Base-by-base conservation (phyloP, 2,113 vertebrate genomes). In the Cynopterus brachyotis region DNA sequence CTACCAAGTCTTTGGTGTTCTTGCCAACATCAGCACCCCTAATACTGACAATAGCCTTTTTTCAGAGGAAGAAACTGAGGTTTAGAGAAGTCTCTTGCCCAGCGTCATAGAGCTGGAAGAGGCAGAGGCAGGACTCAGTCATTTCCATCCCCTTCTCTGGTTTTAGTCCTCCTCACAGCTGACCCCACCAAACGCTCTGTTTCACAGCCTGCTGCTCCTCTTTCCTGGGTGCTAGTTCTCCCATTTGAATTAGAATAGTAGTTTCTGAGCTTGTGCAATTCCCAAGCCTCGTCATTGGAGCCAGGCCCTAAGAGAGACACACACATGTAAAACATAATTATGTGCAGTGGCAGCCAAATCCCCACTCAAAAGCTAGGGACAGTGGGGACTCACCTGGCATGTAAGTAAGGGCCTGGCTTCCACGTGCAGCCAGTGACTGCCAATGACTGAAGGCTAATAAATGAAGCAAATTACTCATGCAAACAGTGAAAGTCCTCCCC, bases 231-330 rank as follows among this genome's bases (percentile, higher is more conserved):
- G 2, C 67, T 66, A 9, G 6, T 75, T 64, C 64, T 75, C n/a
- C 13, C 5, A 8, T 57, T 64, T 57, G 83, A 94, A 60, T 90
- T 42, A 78, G 53, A 84, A 81, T 28, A 5, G 8, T 50, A 0
- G 0, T 78, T 89, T 79, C 80, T 76, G 64, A 86, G 75, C 64
- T 87, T 94, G 95, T 93, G 92, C 45, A 19, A 5, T 64, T 87
- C 94, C 97, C 97, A 94, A 60, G 42, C 69, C 10, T 69, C 66
- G 17, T 90, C 72, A 5, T 17, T 47, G 89, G 72, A 94, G 90
- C 91, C 5, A 0, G 32, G 85, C 81, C 85, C 92, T 37, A 28
- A 89, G 81, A 93, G 85, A 95, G 50, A 84, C 20, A 70, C 45
- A 69, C 80, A n/a, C 42, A 3, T 30, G 79, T 87, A 83, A 90